Percentiles rank a stretch among this genome's conserved stretches.
These are phyloP conservation scores for Diceros bicornis DNA, from an alignment of 2,797 vertebrate species.

Conservation along the genomic window DNA sequence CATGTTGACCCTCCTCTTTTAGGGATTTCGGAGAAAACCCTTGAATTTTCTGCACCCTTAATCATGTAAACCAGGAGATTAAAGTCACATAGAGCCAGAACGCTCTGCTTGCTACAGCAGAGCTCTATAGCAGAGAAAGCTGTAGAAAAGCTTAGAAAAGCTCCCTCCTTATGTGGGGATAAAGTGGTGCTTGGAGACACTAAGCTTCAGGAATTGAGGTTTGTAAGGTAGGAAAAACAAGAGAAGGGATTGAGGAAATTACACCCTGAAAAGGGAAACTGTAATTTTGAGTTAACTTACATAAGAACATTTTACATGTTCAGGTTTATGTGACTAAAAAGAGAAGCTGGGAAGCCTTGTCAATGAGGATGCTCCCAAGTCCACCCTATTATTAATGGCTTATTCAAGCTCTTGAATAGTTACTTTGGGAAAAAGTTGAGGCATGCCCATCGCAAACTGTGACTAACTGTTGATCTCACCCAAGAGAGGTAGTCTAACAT, in stretches of 20 bases:
- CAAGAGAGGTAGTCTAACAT: not conserved
- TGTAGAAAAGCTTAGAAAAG: not conserved
- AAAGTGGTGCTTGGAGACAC: constrained; percentile 39
- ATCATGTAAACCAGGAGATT: constrained; percentile 60
- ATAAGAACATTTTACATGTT: constrained; percentile 15
- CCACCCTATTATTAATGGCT: constrained; percentile 39
- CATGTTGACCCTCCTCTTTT: not conserved
- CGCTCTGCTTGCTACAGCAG: not conserved
- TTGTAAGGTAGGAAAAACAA: constrained; percentile 59
- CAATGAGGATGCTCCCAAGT: not conserved
- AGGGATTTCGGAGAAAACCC: constrained; percentile 54
- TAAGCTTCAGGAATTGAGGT: constrained; percentile 8
- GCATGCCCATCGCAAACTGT: not conserved
- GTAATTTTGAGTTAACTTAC: constrained; percentile 59
- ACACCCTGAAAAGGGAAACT: constrained; percentile 6
- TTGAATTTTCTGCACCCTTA: constrained; percentile 60
- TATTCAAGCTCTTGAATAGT: not conserved
- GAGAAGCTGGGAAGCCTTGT: not conserved
- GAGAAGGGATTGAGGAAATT: constrained; percentile 60
- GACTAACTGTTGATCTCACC: not conserved
- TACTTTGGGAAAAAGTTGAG: not conserved
- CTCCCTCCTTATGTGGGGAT: not conserved
- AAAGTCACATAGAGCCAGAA: not conserved
- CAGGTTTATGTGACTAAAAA: not conserved
- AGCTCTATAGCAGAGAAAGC: not conserved